phyloP scores from a whole-genome alignment of 2,113 vertebrate species.

The Argyrosomus japonicus region DNA sequence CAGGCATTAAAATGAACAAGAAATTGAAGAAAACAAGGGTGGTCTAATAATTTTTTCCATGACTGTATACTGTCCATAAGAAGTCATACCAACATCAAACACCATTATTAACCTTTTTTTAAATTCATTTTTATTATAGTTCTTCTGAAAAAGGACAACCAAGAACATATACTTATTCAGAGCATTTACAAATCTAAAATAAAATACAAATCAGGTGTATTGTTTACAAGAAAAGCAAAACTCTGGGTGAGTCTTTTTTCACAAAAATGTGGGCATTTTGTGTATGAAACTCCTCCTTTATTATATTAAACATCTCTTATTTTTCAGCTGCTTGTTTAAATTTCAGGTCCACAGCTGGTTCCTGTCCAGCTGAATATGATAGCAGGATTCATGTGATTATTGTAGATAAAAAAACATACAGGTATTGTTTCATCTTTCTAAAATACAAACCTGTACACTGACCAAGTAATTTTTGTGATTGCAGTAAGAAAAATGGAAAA shows the following conservation, averaged over 20 bases:
- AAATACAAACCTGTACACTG: conserved; percentile 22
- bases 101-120: background rate
- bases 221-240: conserved; percentile 21
- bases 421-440: background rate
- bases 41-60: too few species aligned
- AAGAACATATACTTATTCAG: conserved; percentile 9
- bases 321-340: background rate
- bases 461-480: background rate
- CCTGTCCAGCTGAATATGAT: conserved; percentile 16
- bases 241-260: background rate
- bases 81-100: background rate
- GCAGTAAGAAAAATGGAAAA: conserved; percentile 22
- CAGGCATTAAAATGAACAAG: too few species aligned
- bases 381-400: background rate
- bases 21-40: too few species aligned
- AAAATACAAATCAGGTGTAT: conserved; percentile 26
- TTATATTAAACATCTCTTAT: conserved; percentile 1
- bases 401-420: conserved; percentile 2
- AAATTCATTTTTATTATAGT: conserved; percentile 30
- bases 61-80: background rate
- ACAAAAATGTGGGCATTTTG: background rate
- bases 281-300: background rate
- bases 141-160: conserved; percentile 35
- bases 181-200: conserved; percentile 38
- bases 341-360: background rate